Evolutionary conservation across 2,797 vertebrate species (phyloP).

Genomic region (Erethizon dorsatum): DNA sequence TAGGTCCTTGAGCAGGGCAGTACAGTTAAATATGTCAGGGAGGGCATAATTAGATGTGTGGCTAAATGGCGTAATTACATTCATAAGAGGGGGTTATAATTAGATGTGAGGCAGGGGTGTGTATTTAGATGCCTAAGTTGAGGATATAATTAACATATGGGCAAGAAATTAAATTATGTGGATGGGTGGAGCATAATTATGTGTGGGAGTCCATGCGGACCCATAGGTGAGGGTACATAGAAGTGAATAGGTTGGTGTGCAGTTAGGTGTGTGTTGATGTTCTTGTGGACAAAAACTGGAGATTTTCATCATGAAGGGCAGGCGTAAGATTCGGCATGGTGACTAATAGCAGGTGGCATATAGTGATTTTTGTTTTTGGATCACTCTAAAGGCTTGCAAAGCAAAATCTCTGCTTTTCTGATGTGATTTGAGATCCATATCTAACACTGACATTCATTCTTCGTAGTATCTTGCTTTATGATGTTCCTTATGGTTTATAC

Average conservation of each 20-base stretch:
- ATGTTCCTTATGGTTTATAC: not conserved
- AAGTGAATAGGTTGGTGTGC: not conserved
- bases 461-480: not conserved
- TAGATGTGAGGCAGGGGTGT: slow-evolving; percentile 78
- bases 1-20: slow-evolving; percentile 78
- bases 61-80: slow-evolving; percentile 81
- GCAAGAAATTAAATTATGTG: slow-evolving; percentile 82
- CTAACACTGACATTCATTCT: not conserved
- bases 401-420: slow-evolving; percentile 50
- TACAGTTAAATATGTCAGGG: slow-evolving; percentile 78
- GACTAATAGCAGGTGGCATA: slow-evolving; percentile 1
- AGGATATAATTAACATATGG: slow-evolving; percentile 82
- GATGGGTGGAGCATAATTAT: slow-evolving; percentile 75
- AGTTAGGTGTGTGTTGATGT: slow-evolving; percentile 36
- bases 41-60: slow-evolving; percentile 84
- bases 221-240: slow-evolving; percentile 41
- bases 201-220: slow-evolving; percentile 55
- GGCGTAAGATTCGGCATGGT: slow-evolving; percentile 53
- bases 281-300: slow-evolving; percentile 63
- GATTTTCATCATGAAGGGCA: slow-evolving; percentile 43
- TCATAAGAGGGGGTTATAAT: slow-evolving; percentile 82
- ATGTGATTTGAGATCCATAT: not conserved
- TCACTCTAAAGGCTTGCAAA: slow-evolving; percentile 1
- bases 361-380: slow-evolving; percentile 22
- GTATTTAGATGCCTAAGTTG: slow-evolving; percentile 77